Conservation (phyloP, 2,888 invertebrate genomes). For the Cosmopolites sordidus region DNA sequence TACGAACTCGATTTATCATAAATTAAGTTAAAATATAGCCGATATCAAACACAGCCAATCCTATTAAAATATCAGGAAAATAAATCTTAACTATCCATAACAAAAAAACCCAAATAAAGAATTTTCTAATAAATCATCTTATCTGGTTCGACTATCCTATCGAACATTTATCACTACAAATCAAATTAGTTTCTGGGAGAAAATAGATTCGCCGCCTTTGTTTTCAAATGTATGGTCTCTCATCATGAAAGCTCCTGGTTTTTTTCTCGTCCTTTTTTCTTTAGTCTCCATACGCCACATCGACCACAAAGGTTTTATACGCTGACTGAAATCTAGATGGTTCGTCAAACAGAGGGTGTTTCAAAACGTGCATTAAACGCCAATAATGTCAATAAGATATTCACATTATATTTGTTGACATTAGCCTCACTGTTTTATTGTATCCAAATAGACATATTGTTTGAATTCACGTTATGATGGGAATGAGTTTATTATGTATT, state of each 20-base stretch:
- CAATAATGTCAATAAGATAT: conserved; percentile 37
- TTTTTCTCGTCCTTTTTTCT: neutral
- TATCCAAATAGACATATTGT: conserved; percentile 25
- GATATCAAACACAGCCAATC: neutral
- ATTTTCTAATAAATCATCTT: conserved; percentile 1
- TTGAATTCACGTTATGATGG: too few relatives aligned
- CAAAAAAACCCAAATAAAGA: neutral
- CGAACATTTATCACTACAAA: conserved; percentile 1
- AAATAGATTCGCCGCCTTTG: neutral
- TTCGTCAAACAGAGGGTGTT: neutral
- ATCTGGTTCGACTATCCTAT: neutral
- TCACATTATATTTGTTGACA: conserved; percentile 35
- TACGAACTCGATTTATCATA: neutral
- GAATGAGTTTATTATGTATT: too few relatives aligned
- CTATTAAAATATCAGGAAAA: neutral
- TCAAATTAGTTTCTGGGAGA: neutral
- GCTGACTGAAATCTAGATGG: neutral
- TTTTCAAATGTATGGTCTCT: neutral
- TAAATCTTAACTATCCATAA: neutral
- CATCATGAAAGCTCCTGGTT: neutral
- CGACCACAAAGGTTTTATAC: too few relatives aligned
- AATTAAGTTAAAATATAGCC: neutral
- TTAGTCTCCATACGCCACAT: neutral
- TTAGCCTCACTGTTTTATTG: conserved; percentile 31
- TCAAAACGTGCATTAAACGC: conserved; percentile 18